A percentile compares a stretch with the other conserved stretches of the same genome.
Conservation (phyloP, 2,888 invertebrate species). For the Stenichneumon culpator region DNA sequence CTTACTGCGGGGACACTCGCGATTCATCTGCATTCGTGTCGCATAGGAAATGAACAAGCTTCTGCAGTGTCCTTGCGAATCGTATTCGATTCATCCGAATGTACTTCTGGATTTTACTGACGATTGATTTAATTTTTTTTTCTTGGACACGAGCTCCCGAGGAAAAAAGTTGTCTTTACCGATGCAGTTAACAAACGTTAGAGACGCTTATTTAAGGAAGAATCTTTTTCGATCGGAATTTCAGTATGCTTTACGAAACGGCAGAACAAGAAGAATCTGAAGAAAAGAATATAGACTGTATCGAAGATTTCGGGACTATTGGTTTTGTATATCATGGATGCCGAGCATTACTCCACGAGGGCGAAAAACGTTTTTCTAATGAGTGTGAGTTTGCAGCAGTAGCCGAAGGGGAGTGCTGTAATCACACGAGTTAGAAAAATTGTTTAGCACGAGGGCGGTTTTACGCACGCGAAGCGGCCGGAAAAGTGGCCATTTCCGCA, state of each 20-base stretch:
- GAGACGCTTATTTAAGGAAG: background rate
- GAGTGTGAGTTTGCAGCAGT: no score
- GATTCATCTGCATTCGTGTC: slow-evolving; percentile 25
- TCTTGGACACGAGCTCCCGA: background rate
- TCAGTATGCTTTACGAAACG: background rate
- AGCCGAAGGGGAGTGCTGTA: no score
- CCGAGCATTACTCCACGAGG: no score
- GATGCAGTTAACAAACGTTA: background rate
- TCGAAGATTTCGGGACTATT: no score
- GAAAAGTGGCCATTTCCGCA: no score
- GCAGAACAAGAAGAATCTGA: no score
- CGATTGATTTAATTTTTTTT: background rate
- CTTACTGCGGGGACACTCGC: slow-evolving; percentile 4
- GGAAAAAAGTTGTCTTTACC: background rate
- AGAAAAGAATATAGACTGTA: no score
- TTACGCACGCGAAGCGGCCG: no score
- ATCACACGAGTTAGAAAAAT: no score
- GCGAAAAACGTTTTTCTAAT: no score
- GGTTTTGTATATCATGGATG: background rate
- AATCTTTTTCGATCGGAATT: background rate
- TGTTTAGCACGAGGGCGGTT: no score
- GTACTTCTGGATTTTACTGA: background rate
- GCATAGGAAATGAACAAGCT: slow-evolving; percentile 19
- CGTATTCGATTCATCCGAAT: background rate
- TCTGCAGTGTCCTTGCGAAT: slow-evolving; percentile 28